Percentiles rank a stretch among this genome's conserved stretches.
These are phyloP conservation scores for Dromas ardeola DNA, from an alignment of 2,113 vertebrate species.

Conservation along the genomic window DNA sequence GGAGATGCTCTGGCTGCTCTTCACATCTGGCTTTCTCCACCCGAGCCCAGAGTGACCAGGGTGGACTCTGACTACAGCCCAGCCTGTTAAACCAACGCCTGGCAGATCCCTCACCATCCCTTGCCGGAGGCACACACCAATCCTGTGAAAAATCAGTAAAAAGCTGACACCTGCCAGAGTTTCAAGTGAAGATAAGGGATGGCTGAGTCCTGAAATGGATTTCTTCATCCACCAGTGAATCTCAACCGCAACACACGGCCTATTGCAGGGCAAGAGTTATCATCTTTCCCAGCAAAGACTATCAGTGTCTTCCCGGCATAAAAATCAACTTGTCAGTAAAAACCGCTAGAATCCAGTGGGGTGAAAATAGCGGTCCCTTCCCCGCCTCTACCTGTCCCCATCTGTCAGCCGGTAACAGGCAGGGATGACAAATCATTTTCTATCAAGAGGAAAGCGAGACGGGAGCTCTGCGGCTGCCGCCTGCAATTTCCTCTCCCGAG, in stretches of 20 bases:
- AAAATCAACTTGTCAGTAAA: not conserved
- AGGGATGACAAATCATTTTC: not conserved
- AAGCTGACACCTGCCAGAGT: not conserved
- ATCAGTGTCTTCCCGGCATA: not conserved
- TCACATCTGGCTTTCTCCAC: not conserved
- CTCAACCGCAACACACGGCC: not conserved
- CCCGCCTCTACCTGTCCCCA: not conserved
- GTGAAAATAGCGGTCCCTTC: not conserved
- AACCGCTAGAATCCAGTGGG: not conserved
- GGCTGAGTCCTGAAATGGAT: not conserved
- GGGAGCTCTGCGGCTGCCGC: not conserved
- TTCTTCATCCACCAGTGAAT: not conserved
- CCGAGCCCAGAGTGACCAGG: not conserved
- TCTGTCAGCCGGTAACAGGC: not conserved
- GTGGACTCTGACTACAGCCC: not conserved
- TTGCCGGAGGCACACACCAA: not conserved
- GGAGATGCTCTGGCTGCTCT: not conserved
- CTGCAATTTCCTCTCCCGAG: not conserved
- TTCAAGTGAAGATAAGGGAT: not conserved
- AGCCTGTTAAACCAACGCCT: accelerated
- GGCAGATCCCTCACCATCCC: not conserved
- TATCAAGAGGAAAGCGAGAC: not conserved
- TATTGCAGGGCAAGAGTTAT: not conserved
- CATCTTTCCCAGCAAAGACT: not conserved
- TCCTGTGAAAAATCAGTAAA: not conserved